A percentile compares a stretch with the other conserved stretches of the same genome.
These are phyloP conservation scores for Brachypodius melanocephalos DNA, from an alignment of 2,113 vertebrate genomes.

Conservation along the genomic window DNA sequence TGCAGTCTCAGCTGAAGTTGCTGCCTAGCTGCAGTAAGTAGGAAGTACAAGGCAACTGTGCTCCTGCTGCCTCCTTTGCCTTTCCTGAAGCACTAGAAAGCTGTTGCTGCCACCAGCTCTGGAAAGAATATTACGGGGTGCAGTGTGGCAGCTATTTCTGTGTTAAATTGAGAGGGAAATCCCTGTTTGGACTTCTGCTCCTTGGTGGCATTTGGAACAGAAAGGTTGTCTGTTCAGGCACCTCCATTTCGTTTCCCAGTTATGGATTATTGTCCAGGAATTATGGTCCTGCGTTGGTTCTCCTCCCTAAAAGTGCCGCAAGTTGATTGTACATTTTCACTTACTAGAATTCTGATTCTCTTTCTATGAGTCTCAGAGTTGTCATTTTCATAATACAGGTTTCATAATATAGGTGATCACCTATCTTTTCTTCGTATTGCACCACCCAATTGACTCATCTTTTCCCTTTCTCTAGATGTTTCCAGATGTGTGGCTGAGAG, in stretches of 20 bases:
- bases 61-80: background rate
- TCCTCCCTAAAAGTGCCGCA: background rate
- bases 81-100: background rate
- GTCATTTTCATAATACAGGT: background rate
- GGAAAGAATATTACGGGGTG: background rate
- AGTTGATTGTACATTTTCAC: background rate
- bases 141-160: background rate
- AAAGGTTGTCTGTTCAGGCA: background rate
- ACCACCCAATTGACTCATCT: background rate
- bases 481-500: conserved; percentile 96
- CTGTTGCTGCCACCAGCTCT: background rate
- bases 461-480: conserved; percentile 77
- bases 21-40: background rate
- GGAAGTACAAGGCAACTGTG: background rate
- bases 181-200: background rate
- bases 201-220: background rate
- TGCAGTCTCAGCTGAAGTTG: background rate
- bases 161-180: background rate
- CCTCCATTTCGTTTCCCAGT: background rate
- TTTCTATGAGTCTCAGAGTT: accelerated
- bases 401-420: background rate
- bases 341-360: background rate
- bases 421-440: background rate
- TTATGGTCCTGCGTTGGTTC: background rate
- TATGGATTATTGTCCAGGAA: background rate